Evolutionary conservation across 2,888 invertebrate species (phyloP), one percentile per base, ranked within the genome.

Genomic region (Melinaea marsaeus): DNA sequence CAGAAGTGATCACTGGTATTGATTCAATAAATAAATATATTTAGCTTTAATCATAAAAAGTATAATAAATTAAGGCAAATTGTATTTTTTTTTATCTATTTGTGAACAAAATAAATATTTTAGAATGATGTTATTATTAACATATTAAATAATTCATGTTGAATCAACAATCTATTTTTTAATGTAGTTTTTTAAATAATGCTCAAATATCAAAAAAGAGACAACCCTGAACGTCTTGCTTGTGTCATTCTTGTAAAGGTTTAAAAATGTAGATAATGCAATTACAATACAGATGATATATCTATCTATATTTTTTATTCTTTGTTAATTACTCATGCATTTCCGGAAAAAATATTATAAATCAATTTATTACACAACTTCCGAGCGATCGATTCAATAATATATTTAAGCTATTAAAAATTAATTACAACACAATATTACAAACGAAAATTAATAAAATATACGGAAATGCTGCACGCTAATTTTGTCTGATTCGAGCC

Each of bases 241-340:
- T 64, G 70, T 68, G 63, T 72, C 66, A 70, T 67, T 55, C 34
- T 66, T 64, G 35, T 62, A 62, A 63, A 67, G 22, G 66, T 67
- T 69, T 60, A 51, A 68, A 65, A 58, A 51, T 67, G 70, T 68
- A 61, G 35, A 54, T 61, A 63, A 57, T 61, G 68, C 71, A 69
- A 58, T 60, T 59, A 56, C 55, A 59, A 57, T 32, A 54, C 32
- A 37, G 22, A 37, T 34, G 32, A 58, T 45, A 59, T 64, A 62
- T 63, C 62, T 57, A 34, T 57, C 54, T 54, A 59, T 63, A 63
- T 64, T 58, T 61, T 34, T 7, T 59, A 54, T 61, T 61, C 65
- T 62, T 69, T 70, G 68, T 56, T 37, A 33, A 55, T 67, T 60
- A 56, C n/a, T 62, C 62, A 64, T 62, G 51, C 60, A 37, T 51